phyloP scores from a whole-genome alignment of 2,888 invertebrate genomes.

The Trichopria drosophilae region DNA sequence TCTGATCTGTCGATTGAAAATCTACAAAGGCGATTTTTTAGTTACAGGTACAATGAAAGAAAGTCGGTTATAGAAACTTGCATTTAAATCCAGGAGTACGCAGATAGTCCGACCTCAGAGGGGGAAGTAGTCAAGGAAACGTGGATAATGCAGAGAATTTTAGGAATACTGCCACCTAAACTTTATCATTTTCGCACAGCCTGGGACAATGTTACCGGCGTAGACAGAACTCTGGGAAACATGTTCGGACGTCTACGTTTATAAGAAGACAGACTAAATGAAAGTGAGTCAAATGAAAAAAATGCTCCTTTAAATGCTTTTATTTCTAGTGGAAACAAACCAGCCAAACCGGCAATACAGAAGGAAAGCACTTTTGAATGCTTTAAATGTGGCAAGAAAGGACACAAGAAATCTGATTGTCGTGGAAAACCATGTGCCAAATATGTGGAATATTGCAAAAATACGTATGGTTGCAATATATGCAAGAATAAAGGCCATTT shows the following conservation, averaged over 20 bases:
- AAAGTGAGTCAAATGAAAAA: no score
- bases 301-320: no score
- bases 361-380: background rate
- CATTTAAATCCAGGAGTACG: constrained; percentile 28
- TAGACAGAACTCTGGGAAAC: constrained; percentile 7
- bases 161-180: no score
- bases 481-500: no score
- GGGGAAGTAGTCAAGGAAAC: constrained; percentile 33
- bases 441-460: constrained; percentile 12
- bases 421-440: no score
- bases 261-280: no score
- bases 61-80: constrained; percentile 40
- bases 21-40: constrained; percentile 37
- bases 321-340: no score
- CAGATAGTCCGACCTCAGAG: constrained; percentile 29
- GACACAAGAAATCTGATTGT: constrained; percentile 12
- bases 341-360: no score
- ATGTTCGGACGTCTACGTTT: constrained; percentile 5
- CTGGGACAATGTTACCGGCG: constrained; percentile 33
- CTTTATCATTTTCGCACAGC: constrained; percentile 38
- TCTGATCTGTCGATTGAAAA: constrained; percentile 30
- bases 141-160: constrained; percentile 35
- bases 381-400: constrained; percentile 12
- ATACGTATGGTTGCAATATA: no score
- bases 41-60: constrained; percentile 38